Conservation (phyloP, 2,113 vertebrate genomes). For the Entomyzon cyanotis region DNA sequence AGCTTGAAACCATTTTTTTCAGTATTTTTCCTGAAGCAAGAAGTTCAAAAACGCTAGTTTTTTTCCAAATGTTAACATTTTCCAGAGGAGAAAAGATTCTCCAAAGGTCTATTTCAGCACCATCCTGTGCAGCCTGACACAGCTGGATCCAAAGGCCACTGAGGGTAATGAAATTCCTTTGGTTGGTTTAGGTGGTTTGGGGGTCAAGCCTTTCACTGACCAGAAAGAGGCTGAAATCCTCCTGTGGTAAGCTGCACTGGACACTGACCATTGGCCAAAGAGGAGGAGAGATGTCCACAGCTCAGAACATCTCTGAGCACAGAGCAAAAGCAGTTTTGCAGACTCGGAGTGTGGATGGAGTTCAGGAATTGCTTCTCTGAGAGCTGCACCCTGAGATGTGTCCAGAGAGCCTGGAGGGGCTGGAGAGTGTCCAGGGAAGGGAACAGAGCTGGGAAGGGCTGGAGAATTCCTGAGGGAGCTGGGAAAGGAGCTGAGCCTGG, state of each 20-base stretch:
- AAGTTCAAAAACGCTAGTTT: background rate
- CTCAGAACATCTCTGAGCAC: background rate
- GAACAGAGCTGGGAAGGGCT: background rate
- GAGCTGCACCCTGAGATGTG: background rate
- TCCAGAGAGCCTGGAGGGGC: background rate
- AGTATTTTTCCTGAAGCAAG: conserved; percentile 10
- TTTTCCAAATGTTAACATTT: background rate
- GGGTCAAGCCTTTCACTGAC: background rate
- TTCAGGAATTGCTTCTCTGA: background rate
- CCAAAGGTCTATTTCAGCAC: background rate
- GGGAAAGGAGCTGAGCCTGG: background rate
- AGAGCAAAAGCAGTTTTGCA: background rate
- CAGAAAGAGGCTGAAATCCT: background rate
- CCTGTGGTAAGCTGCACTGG: background rate
- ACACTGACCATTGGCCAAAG: background rate
- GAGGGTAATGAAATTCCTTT: conserved; percentile 7
- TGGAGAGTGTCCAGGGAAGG: background rate
- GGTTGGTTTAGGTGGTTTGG: background rate
- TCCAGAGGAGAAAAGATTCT: background rate
- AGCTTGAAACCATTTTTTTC: background rate
- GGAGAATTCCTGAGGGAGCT: background rate
- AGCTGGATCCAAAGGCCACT: background rate
- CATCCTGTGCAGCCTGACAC: background rate
- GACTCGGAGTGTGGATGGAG: background rate
- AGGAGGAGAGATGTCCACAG: background rate